These are phyloP conservation scores for Drosophila yooni DNA, from an alignment of 2,888 invertebrate genomes.

Conservation along the genomic window DNA sequence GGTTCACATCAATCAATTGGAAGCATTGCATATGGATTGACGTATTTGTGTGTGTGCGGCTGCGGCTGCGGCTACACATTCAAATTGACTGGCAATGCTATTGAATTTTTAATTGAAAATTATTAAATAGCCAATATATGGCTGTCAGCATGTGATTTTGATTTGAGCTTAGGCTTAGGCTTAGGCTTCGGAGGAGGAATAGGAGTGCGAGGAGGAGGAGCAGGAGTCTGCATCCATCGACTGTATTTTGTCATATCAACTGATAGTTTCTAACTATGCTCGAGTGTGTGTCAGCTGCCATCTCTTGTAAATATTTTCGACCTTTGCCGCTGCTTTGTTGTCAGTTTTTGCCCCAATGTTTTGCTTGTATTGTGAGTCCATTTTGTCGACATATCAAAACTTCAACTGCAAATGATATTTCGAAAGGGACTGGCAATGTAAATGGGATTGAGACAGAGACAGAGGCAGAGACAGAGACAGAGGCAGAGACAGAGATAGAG, in stretches of 20 bases:
- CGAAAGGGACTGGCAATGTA: conserved; percentile 4
- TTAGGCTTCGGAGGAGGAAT: not conserved
- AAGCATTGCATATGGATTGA: not conserved
- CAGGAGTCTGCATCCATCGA: not conserved
- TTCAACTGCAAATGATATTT: conserved; percentile 40
- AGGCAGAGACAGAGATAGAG: conserved; percentile 26
- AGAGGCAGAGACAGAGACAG: not conserved
- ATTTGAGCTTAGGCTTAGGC: conserved; percentile 1
- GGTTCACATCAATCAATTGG: not conserved
- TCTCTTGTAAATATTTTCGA: conserved; percentile 54
- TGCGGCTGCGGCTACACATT: not conserved
- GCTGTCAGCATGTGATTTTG: conserved; percentile 12
- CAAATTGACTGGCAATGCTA: conserved; percentile 1
- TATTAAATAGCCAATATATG: conserved; percentile 37
- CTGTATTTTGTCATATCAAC: not conserved
- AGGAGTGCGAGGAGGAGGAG: not conserved
- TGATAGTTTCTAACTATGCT: conserved; percentile 28
- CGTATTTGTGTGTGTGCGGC: not conserved
- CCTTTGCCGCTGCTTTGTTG: conserved; percentile 53
- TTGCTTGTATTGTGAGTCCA: conserved; percentile 11
- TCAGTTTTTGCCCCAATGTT: conserved; percentile 29
- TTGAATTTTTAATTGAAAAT: conserved; percentile 49
- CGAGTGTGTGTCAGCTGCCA: conserved; percentile 48
- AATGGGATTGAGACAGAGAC: conserved; percentile 11
- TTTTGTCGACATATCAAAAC: conserved; percentile 39